Conservation (phyloP, 2,888 invertebrate species). For the Drosophila nr. perissopoda region DNA sequence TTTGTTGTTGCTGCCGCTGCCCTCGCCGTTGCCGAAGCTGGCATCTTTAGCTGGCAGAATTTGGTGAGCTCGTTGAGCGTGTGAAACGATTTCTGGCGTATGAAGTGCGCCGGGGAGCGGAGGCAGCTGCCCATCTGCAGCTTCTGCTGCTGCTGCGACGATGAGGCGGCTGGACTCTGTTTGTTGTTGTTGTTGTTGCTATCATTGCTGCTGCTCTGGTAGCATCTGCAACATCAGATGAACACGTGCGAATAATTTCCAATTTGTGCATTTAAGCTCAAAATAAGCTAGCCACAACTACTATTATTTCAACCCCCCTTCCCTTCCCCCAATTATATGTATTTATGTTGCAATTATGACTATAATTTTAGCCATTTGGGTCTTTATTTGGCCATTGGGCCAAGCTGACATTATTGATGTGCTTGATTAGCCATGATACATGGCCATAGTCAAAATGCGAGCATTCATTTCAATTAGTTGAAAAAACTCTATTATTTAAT, state of each 20-base stretch:
- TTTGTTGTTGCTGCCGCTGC: slow-evolving; percentile 28
- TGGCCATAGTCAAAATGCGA: slow-evolving; percentile 3
- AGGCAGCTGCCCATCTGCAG: slow-evolving; percentile 82
- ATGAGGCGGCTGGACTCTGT: slow-evolving; percentile 8
- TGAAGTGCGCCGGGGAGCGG: slow-evolving; percentile 82
- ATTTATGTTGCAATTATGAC: slow-evolving; percentile 41
- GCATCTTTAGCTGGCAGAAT: slow-evolving; percentile 74
- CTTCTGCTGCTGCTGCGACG: slow-evolving; percentile 51
- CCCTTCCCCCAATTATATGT: slow-evolving; percentile 6
- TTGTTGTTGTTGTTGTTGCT: slow-evolving; percentile 2
- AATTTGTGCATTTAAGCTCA: slow-evolving; percentile 8
- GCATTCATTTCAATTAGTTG: background rate
- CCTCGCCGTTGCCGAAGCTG: slow-evolving; percentile 26
- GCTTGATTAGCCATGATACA: slow-evolving; percentile 3
- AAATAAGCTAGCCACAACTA: background rate
- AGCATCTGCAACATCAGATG: slow-evolving; percentile 68
- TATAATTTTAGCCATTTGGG: slow-evolving; percentile 4
- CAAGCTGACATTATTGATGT: slow-evolving; percentile 13
- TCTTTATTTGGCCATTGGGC: slow-evolving; percentile 1
- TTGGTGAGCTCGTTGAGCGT: slow-evolving; percentile 82
- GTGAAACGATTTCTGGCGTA: slow-evolving; percentile 84
- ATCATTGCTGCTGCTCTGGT: slow-evolving; percentile 56
- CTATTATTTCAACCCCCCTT: background rate
- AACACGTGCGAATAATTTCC: slow-evolving; percentile 28
- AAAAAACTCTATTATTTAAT: background rate